These are phyloP conservation scores for Lepus europaeus DNA, from an alignment of 2,113 vertebrate genomes.

Conservation along the genomic window DNA sequence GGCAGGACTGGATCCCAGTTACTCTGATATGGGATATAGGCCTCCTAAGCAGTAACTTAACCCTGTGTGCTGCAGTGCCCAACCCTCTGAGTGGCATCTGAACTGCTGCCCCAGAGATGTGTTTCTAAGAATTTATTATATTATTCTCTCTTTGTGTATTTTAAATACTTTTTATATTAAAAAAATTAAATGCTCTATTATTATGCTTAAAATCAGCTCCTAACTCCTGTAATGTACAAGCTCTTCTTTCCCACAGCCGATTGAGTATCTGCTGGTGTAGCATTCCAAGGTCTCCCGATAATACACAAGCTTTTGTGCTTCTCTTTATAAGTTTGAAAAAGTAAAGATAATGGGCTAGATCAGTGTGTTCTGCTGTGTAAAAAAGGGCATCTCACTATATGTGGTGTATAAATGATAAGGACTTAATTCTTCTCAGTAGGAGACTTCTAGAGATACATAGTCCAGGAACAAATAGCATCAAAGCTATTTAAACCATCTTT, in stretches of 20 bases:
- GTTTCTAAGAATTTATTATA: not conserved
- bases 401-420: not conserved
- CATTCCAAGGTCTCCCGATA: not conserved
- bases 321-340: not conserved
- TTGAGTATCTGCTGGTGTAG: not conserved
- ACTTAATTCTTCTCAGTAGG: constrained; percentile 22
- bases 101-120: not conserved
- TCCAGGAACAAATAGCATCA: not conserved
- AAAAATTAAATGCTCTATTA: not conserved
- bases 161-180: not conserved
- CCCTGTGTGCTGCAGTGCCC: too few species aligned
- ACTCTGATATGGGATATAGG: too few species aligned
- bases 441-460: not conserved
- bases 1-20: too few species aligned
- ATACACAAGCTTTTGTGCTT: not conserved
- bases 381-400: not conserved
- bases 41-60: too few species aligned
- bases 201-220: not conserved
- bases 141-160: not conserved
- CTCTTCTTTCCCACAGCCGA: not conserved
- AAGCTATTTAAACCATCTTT: not conserved
- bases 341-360: not conserved
- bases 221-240: not conserved
- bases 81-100: too few species aligned
- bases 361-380: not conserved